Conservation (phyloP, 2,888 invertebrate species). For the Sicus ferrugineus region DNA sequence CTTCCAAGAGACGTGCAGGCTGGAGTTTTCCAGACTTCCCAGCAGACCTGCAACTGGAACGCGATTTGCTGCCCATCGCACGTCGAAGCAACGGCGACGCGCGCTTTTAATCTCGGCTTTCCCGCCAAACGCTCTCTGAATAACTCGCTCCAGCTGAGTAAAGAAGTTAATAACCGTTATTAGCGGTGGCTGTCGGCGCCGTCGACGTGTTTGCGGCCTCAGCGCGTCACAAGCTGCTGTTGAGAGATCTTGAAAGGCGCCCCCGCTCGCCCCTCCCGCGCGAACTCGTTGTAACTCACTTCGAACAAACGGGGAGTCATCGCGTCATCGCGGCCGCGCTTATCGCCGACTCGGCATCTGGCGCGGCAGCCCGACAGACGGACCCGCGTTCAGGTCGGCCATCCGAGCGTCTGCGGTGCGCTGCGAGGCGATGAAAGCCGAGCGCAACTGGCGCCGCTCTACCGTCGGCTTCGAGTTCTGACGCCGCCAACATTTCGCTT, state of each 20-base stretch:
- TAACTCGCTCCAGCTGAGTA: no score
- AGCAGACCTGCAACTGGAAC: no score
- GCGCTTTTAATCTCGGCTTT: no score
- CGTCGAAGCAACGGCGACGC: no score
- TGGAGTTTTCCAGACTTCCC: no score
- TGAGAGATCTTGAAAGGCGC: neutral
- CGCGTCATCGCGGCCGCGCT: neutral
- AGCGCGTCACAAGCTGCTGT: neutral
- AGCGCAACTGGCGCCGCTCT: neutral
- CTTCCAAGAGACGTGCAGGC: no score
- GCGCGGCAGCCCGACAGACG: neutral
- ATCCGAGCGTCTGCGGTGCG: neutral
- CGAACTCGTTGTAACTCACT: neutral
- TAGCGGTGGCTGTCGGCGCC: neutral
- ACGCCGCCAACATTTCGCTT: no score
- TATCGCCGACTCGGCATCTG: constrained; percentile 10
- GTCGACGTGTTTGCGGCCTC: neutral
- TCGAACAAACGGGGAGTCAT: neutral
- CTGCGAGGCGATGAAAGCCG: no score
- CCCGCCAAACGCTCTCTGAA: no score
- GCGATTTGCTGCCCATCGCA: no score
- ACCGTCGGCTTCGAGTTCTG: neutral
- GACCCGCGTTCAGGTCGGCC: neutral
- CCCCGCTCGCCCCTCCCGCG: neutral
- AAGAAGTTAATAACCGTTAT: no score